Evolutionary conservation across 2,797 vertebrate genomes (phyloP).

Genomic region (Trachops cirrhosus): DNA sequence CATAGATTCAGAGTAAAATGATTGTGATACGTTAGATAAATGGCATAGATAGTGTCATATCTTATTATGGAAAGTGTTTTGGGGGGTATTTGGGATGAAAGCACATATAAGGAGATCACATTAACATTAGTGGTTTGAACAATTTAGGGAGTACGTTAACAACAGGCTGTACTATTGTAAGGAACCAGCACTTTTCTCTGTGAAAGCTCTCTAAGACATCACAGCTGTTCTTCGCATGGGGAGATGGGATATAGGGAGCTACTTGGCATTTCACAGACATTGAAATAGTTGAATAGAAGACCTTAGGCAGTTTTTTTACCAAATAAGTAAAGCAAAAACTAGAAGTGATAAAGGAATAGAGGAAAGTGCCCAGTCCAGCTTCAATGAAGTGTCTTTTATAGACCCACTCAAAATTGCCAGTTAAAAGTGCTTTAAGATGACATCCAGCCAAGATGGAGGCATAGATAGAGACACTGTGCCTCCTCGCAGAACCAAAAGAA

Average conservation of each 20-base stretch:
- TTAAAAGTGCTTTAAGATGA: no score
- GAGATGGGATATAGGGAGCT: no score
- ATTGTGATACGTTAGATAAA: background rate
- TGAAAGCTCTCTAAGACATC: background rate
- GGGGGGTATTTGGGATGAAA: background rate
- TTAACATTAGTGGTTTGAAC: background rate
- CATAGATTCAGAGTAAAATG: background rate
- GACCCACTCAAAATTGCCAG: background rate
- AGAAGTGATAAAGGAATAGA: background rate
- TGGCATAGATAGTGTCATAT: background rate
- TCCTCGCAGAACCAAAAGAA: no score
- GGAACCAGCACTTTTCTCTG: background rate
- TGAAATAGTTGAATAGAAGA: background rate
- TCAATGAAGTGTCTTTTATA: background rate
- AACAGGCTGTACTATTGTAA: background rate
- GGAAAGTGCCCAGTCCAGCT: background rate
- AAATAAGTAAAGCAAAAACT: background rate
- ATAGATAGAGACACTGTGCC: no score
- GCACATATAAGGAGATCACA: background rate
- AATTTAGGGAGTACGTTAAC: background rate
- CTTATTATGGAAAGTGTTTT: background rate
- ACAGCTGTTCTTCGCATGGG: background rate
- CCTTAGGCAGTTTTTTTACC: background rate
- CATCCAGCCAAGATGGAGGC: no score
- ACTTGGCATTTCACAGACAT: background rate